These are phyloP conservation scores for Lota lota DNA, from an alignment of 2,113 vertebrate species.

Conservation along the genomic window DNA sequence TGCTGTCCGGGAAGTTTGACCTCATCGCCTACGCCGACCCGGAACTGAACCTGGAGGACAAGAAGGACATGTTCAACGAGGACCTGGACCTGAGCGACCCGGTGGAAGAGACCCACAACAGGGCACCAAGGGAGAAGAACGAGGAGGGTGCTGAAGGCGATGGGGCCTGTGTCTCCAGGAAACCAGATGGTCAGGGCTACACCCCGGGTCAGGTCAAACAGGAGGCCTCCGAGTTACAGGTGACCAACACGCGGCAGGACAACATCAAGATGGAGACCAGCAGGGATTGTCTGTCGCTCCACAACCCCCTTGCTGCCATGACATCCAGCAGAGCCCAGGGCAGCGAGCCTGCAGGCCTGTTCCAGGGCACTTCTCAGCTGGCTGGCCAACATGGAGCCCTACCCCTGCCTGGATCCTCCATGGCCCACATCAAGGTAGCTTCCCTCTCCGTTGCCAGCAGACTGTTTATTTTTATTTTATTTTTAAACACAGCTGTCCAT, in stretches of 20 bases:
- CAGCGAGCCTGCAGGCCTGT: not conserved
- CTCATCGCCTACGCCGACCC: constrained; percentile 97
- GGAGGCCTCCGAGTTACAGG: constrained; percentile 24
- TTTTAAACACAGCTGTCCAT: too few relatives aligned
- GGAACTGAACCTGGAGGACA: constrained; percentile 91
- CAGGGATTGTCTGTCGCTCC: not conserved
- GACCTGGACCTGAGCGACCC: constrained; percentile 88
- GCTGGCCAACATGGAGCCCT: not conserved
- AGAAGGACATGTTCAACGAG: constrained; percentile 95
- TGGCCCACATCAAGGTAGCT: too few relatives aligned
- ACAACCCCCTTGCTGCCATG: not conserved
- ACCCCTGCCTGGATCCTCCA: too few relatives aligned
- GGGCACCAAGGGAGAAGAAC: constrained; percentile 48
- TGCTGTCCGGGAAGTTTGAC: constrained; percentile 92
- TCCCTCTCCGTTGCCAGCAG: too few relatives aligned
- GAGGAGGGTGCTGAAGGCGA: not conserved
- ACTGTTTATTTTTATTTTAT: too few relatives aligned
- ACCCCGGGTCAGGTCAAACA: constrained; percentile 40
- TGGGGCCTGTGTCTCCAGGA: constrained; percentile 6
- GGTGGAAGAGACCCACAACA: constrained; percentile 76
- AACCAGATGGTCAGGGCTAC: not conserved
- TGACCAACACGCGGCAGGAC: not conserved
- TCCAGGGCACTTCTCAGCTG: not conserved
- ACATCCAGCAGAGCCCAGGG: not conserved
- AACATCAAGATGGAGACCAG: constrained; percentile 3